Percentiles rank a stretch among this genome's conserved stretches.
phyloP scores from a whole-genome alignment of 2,888 invertebrate species.

The Caenorhabditis sinica region DNA sequence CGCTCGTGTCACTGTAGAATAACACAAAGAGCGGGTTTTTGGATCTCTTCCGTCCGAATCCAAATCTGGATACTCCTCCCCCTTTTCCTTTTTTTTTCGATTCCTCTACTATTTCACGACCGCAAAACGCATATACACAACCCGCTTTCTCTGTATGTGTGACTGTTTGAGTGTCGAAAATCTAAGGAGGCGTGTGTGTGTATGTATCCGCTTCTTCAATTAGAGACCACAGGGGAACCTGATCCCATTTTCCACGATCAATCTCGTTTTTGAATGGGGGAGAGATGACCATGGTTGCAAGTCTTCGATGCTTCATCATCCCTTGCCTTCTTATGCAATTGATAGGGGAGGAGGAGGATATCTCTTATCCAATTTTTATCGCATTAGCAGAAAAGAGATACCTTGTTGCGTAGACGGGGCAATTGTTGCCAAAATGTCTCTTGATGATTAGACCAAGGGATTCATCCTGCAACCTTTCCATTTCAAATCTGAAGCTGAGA shows the following conservation, averaged over 20 bases:
- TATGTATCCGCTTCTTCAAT: slow-evolving; percentile 48
- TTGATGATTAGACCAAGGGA: neutral
- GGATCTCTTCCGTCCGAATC: slow-evolving; percentile 32
- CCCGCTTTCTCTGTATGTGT: slow-evolving; percentile 27
- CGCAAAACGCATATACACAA: slow-evolving; percentile 32
- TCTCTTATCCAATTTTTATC: slow-evolving; percentile 36
- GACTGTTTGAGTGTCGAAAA: slow-evolving; percentile 51
- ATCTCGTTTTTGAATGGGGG: slow-evolving; percentile 22
- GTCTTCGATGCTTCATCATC: slow-evolving; percentile 18
- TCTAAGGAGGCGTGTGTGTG: neutral
- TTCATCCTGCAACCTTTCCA: neutral
- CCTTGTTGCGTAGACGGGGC: slow-evolving; percentile 15
- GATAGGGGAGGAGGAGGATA: neutral
- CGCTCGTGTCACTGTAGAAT: slow-evolving; percentile 3
- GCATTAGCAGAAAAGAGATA: slow-evolving; percentile 8
- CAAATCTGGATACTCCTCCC: slow-evolving; percentile 32
- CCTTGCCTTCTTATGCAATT: slow-evolving; percentile 24
- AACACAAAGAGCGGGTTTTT: slow-evolving; percentile 43
- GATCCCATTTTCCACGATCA: slow-evolving; percentile 14
- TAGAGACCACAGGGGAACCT: slow-evolving; percentile 4
- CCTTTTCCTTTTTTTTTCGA: slow-evolving; percentile 16
- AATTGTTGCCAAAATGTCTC: neutral
- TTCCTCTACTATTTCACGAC: neutral
- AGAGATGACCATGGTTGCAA: slow-evolving; percentile 16
- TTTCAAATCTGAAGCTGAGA: too few relatives aligned